Base-by-base conservation (phyloP, 2,888 invertebrate species). In the Mesopsocus fuscifrons region DNA sequence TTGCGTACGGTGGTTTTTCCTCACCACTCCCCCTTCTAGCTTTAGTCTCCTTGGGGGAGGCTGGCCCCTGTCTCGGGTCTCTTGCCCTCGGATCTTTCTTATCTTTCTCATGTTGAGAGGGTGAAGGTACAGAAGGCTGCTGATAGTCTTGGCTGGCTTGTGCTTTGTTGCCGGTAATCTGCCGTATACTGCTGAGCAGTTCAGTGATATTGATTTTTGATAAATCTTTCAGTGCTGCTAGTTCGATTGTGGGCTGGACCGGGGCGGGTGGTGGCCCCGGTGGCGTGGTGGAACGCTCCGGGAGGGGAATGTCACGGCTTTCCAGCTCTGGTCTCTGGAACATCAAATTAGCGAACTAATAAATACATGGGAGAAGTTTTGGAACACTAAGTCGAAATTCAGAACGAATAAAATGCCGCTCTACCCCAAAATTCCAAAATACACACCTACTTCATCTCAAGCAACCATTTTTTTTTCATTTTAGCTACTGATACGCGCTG, bases 131-230 rank as follows among this genome's bases (percentile, higher is more conserved):
- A 6, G 26, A 26, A 18, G 15, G n/a, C 11, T 23, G 8, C 18
- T 18, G 6, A 15, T 9, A 13, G 26, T 9, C 13, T 20, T n/a
- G 8, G 21, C 17, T 11, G 8, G 13, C n/a, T 22, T 23, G 18
- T 13, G n/a, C 9, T 15, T 33, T 16, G 26, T 16, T 44, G 21
- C 18, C 16, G 20, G 32, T 38, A n/a, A 38, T 11, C 21, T 38
- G 38, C 20, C 38, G 38, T 38, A 38, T 38, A 11, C 38, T 38
- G 8, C 73, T 71, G 26, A 79, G 54, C 42, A 79, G 56, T 56
- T 76, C 77, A 2, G 77, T 75, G 45, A 79, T 78, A 50, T 77
- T 77, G 48, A 79, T 75, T 59, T 77, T 76, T 8, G 77, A 77
- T 26, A 78, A 61, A 56, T 78, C 77, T 38, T 18, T 38, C 18